Evolutionary conservation across 2,113 vertebrate genomes (phyloP).

Genomic region (Phoxinus phoxinus): DNA sequence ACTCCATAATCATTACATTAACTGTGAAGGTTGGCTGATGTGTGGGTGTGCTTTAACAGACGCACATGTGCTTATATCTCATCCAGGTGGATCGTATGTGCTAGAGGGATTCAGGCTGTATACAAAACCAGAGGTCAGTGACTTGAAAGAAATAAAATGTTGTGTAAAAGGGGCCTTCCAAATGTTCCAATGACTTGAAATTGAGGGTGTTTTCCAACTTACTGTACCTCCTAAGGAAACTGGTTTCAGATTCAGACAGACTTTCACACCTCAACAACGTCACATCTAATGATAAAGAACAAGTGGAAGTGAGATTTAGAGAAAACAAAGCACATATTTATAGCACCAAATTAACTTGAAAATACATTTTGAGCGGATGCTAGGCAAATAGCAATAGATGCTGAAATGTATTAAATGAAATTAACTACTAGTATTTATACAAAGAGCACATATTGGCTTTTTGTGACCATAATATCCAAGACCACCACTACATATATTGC

Average conservation of each 20-base stretch:
- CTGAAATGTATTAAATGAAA: background rate
- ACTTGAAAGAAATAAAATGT: background rate
- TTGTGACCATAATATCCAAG: background rate
- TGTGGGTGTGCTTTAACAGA: background rate
- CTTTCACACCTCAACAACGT: background rate
- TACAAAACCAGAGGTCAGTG: background rate
- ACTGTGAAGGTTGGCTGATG: background rate
- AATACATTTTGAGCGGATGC: background rate
- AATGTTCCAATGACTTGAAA: background rate
- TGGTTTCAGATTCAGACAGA: background rate
- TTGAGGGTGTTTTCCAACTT: background rate
- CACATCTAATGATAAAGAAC: background rate
- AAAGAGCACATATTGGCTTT: too few relatives aligned
- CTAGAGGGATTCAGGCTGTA: background rate
- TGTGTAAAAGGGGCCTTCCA: background rate
- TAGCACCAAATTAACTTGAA: background rate
- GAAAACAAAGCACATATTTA: background rate
- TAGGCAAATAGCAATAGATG: background rate
- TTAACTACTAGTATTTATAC: background rate
- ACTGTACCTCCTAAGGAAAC: background rate
- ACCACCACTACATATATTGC: background rate
- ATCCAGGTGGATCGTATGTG: background rate
- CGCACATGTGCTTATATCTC: background rate
- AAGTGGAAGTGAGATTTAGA: background rate
- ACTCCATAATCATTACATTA: conserved; percentile 31